These are phyloP conservation scores for Tenebrosternarchus preto DNA, from an alignment of 2,113 vertebrate genomes.

Conservation along the genomic window DNA sequence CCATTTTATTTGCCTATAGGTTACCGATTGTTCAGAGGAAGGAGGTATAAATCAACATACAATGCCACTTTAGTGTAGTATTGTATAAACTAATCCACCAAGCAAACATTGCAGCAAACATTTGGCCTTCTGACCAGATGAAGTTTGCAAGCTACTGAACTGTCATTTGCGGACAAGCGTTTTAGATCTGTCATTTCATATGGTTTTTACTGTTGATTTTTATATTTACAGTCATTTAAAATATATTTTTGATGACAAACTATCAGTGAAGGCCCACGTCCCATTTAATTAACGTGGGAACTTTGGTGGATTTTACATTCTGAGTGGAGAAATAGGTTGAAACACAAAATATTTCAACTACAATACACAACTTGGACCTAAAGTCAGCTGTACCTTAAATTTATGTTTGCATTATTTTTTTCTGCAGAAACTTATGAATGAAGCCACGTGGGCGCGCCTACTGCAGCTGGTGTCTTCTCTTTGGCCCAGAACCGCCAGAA, in stretches of 20 bases:
- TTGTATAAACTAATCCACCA: too few species aligned
- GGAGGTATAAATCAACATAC: neutral
- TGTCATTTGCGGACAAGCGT: too few species aligned
- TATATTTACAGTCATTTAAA: neutral
- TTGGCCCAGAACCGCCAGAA: constrained; percentile 82
- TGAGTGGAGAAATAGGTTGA: neutral
- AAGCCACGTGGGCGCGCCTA: constrained; percentile 67
- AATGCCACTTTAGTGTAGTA: neutral
- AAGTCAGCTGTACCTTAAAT: constrained; percentile 13
- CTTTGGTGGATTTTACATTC: neutral
- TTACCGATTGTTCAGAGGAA: too few species aligned
- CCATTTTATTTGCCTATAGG: neutral
- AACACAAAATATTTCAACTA: neutral
- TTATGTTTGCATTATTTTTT: constrained; percentile 34
- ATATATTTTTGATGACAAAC: neutral
- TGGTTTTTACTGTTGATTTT: too few species aligned
- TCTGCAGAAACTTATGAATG: constrained; percentile 52
- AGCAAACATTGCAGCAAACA: too few species aligned
- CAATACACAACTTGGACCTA: neutral
- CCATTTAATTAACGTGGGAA: neutral
- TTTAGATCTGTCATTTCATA: neutral
- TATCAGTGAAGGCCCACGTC: neutral
- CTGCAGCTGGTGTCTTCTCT: constrained; percentile 84
- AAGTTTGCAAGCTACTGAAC: too few species aligned
- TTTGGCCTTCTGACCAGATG: too few species aligned